Conservation (phyloP, 2,888 invertebrate species). For the Lycaena phlaeas region DNA sequence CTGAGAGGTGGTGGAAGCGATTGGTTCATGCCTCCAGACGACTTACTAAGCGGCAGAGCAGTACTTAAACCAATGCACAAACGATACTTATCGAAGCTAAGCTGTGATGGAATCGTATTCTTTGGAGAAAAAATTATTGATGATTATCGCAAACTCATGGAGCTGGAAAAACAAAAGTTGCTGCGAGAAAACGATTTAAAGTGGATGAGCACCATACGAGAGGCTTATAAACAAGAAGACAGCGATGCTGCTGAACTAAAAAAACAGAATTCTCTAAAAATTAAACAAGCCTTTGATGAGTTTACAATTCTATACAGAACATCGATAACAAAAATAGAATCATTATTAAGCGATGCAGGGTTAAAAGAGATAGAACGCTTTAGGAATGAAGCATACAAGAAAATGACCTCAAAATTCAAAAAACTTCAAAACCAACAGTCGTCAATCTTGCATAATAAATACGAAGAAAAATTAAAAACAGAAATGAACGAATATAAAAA, state of each 20-base stretch:
- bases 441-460: slow-evolving; percentile 37
- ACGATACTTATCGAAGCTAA: slow-evolving; percentile 35
- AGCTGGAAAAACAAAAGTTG: slow-evolving; percentile 29
- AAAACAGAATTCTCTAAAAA: slow-evolving; percentile 32
- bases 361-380: slow-evolving; percentile 34
- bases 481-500: slow-evolving; percentile 36
- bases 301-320: slow-evolving; percentile 36
- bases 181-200: slow-evolving; percentile 34
- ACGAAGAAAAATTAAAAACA: slow-evolving; percentile 31
- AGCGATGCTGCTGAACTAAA: slow-evolving; percentile 27
- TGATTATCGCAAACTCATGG: slow-evolving; percentile 30
- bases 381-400: slow-evolving; percentile 28
- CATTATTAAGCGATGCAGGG: slow-evolving; percentile 37
- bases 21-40: slow-evolving; percentile 49
- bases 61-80: slow-evolving; percentile 44
- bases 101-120: slow-evolving; percentile 36
- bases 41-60: slow-evolving; percentile 37
- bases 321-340: slow-evolving; percentile 43
- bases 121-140: slow-evolving; percentile 33
- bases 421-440: slow-evolving; percentile 40
- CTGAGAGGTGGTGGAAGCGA: slow-evolving; percentile 51
- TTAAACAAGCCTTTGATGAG: slow-evolving; percentile 36
- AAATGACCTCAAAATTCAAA: slow-evolving; percentile 38
- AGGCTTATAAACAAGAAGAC: slow-evolving; percentile 24
- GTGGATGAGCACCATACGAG: slow-evolving; percentile 36